These are phyloP conservation scores for Scaptodrosophila latifasciaeformis DNA, from an alignment of 2,888 invertebrate species.

Conservation along the genomic window DNA sequence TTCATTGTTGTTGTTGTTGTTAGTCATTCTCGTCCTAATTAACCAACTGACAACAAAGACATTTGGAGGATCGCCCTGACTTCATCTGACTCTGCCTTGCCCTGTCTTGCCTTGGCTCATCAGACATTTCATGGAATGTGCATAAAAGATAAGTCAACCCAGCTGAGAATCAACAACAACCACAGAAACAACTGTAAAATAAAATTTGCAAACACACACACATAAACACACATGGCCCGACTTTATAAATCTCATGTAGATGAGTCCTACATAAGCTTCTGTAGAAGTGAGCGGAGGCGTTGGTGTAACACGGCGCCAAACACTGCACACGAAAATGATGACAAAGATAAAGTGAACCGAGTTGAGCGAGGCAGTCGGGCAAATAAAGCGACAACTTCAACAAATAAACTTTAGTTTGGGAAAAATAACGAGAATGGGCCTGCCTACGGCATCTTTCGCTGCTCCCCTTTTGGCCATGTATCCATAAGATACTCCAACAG, in stretches of 20 bases:
- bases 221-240: constrained; percentile 22
- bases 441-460: neutral
- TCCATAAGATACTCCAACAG: neutral
- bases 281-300: constrained; percentile 25
- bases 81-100: neutral
- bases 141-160: constrained; percentile 32
- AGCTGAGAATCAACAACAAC: constrained; percentile 12
- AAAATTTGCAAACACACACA: constrained; percentile 33
- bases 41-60: constrained; percentile 46
- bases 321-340: constrained; percentile 38
- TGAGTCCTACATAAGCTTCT: constrained; percentile 3
- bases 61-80: constrained; percentile 16
- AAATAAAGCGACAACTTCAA: constrained; percentile 51
- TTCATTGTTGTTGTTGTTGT: constrained; percentile 19
- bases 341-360: constrained; percentile 44
- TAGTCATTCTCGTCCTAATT: constrained; percentile 58
- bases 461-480: no score
- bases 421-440: neutral
- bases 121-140: constrained; percentile 29
- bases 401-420: constrained; percentile 53
- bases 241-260: constrained; percentile 25
- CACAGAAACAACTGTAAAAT: constrained; percentile 35
- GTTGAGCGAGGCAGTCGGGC: constrained; percentile 27
- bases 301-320: constrained; percentile 30
- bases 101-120: neutral